Evolutionary conservation across 2,113 vertebrate genomes (phyloP), one percentile per base, ranked within the genome.

Genomic region (Saccopteryx bilineata): DNA sequence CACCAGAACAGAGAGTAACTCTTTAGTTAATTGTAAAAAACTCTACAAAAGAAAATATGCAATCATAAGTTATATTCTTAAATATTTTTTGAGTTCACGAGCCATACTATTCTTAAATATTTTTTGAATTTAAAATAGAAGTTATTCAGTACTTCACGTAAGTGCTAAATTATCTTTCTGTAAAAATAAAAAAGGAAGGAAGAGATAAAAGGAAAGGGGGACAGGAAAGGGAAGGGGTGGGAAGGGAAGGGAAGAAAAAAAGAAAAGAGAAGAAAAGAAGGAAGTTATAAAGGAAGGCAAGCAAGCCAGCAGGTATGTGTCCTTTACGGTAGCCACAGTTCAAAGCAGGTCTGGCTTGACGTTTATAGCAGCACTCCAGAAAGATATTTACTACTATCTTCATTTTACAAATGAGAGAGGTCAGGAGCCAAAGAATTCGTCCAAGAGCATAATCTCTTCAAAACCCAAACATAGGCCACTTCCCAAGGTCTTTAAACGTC

Each of bases 21-120:
- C 65, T 92, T 87, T 52, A 86, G 66, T 87, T 83, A 60, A 68
- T 71, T 87, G 9, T 48, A 90, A 94, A 28, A 21, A 72, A 26
- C 7, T 46, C 84, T 88, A 71, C 18, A 79, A 92, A 81, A 79
- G 54, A 92, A 94, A 96, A 90, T n/a, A 93, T 13, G 50, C 9
- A 69, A 76, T 50, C 71, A 3, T 75, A 75, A 58, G 10, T 83
- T 78, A 87, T 13, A 74, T 52, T 90, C 52, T 31, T 71, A 83
- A 58, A 74, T 46, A 12, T 50, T 66, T 61, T 15, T 50, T 23
- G 4, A 80, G 71, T 83, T 95, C 39, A 39, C 39, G 39, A 39
- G 39, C 39, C 39, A 39, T 39, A 39, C 39, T 13, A 74, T 52
- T 90, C 52, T 31, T 71, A 83, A 58, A 74, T 46, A 12, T 50